Percentiles rank a stretch among this genome's conserved stretches.
Evolutionary conservation across 2,797 vertebrate genomes (phyloP).

Genomic region (Myiotriccus ornatus): DNA sequence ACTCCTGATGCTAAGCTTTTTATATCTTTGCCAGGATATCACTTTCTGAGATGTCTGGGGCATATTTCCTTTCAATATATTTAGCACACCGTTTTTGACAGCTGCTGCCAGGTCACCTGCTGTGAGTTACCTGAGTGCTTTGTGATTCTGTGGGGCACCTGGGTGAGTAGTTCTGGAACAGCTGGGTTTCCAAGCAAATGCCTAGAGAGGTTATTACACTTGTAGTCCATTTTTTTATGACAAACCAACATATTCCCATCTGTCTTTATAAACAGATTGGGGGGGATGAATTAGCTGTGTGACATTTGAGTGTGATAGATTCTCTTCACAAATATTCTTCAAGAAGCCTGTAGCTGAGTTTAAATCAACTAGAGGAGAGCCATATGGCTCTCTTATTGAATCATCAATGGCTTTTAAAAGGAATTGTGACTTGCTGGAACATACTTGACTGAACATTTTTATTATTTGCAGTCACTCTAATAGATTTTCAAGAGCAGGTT

Average conservation of each 20-base stretch:
- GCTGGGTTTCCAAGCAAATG: background rate
- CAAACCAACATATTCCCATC: slow-evolving; percentile 11
- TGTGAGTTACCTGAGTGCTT: background rate
- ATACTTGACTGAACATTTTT: background rate
- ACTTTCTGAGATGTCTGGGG: background rate
- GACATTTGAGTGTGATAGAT: background rate
- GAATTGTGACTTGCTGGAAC: background rate
- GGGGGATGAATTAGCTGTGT: slow-evolving; percentile 15
- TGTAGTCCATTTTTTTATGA: background rate
- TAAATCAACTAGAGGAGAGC: slow-evolving; percentile 25
- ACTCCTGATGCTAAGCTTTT: background rate
- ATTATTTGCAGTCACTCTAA: background rate
- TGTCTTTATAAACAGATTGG: slow-evolving; percentile 22
- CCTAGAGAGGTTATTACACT: background rate
- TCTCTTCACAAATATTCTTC: slow-evolving; percentile 13
- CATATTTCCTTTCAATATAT: slow-evolving; percentile 11
- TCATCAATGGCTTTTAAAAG: slow-evolving; percentile 20
- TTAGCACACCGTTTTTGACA: slow-evolving; percentile 39
- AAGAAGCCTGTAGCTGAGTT: slow-evolving; percentile 10
- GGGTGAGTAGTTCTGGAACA: background rate
- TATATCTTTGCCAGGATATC: background rate
- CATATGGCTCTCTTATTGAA: slow-evolving; percentile 43
- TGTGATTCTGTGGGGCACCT: background rate
- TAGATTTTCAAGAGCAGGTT: slow-evolving; percentile 6
- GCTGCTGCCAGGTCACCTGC: background rate